Evolutionary conservation across 2,113 vertebrate genomes (phyloP).

Genomic region (Alosa alosa): DNA sequence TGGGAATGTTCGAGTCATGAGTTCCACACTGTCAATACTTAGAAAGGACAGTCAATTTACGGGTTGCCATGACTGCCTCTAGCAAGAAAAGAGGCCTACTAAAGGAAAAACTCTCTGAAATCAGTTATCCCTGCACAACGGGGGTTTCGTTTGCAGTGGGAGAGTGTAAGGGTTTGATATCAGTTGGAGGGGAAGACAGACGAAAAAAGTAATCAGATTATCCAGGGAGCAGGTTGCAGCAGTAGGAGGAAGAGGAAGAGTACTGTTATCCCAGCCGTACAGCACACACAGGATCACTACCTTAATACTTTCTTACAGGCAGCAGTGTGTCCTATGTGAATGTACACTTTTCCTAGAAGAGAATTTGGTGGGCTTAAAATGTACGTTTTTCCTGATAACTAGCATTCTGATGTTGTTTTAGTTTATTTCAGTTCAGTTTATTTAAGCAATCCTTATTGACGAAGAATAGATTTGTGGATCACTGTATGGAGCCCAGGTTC

Average conservation of each 20-base stretch:
- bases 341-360: not conserved
- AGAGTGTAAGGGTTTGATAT: not conserved
- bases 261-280: not conserved
- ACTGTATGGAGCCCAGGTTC: not conserved
- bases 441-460: not conserved
- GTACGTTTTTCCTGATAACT: not conserved
- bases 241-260: not conserved
- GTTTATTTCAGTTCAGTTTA: not conserved
- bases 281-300: not conserved
- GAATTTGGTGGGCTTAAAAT: not conserved
- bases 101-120: not conserved
- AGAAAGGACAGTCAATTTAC: not conserved
- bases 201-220: not conserved
- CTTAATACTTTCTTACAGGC: not conserved
- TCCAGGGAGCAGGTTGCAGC: not conserved
- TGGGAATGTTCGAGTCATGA: not conserved
- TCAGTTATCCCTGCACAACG: not conserved
- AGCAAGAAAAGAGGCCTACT: not conserved
- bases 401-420: not conserved
- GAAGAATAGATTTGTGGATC: not conserved
- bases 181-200: not conserved
- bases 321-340: not conserved
- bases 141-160: not conserved
- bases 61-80: not conserved
- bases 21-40: not conserved